A percentile compares a stretch with the other conserved stretches of the same genome.
Evolutionary conservation across 1,140 invertebrate genomes (phyloP).

Genomic region (Drosophila obscura): DNA sequence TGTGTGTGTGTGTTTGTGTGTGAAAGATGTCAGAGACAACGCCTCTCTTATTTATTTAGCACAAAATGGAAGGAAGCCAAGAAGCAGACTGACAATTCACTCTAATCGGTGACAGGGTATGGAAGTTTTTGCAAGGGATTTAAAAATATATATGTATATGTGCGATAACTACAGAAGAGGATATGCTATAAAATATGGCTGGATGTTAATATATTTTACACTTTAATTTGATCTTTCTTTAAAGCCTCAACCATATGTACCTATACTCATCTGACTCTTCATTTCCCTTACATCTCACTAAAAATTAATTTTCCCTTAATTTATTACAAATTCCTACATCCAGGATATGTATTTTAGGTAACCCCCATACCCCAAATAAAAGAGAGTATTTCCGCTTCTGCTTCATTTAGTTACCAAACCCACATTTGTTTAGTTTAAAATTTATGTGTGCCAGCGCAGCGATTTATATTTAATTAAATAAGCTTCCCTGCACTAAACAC

Average conservation of each 20-base stretch:
- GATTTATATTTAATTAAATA: slow-evolving; percentile 80
- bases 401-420: not conserved
- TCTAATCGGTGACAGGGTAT: not conserved
- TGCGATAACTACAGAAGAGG: too few relatives aligned
- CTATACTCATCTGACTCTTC: too few relatives aligned
- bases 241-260: too few relatives aligned
- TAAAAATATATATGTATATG: too few relatives aligned
- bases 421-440: slow-evolving; percentile 47
- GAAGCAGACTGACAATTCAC: not conserved
- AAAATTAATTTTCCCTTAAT: too few relatives aligned
- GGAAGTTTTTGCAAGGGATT: too few relatives aligned
- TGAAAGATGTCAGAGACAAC: not conserved
- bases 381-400: not conserved
- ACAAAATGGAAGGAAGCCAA: slow-evolving; percentile 54
- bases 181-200: too few relatives aligned
- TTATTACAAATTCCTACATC: too few relatives aligned
- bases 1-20: slow-evolving; percentile 4
- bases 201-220: too few relatives aligned
- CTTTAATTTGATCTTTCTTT: too few relatives aligned
- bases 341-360: not conserved
- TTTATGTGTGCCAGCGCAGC: slow-evolving; percentile 66
- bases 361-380: not conserved
- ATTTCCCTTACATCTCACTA: too few relatives aligned
- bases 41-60: slow-evolving; percentile 70
- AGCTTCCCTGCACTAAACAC: slow-evolving; percentile 20